A percentile compares a stretch with the other conserved stretches of the same genome.
phyloP scores from a whole-genome alignment of 2,888 invertebrate species.

The Lypha dubia region DNA sequence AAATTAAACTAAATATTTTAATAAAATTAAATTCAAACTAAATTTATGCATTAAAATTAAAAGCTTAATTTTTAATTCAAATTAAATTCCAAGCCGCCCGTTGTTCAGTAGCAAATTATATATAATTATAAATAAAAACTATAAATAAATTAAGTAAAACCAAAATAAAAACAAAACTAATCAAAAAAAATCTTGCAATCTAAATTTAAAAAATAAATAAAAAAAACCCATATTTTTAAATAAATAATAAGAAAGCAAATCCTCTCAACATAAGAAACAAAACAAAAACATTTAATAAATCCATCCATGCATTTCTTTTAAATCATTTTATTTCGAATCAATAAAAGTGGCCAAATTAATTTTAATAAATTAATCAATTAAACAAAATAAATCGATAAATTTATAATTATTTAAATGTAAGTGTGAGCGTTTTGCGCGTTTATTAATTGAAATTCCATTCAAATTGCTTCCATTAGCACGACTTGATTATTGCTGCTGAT shows the following conservation, averaged over 20 bases:
- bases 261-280: slow-evolving; percentile 34
- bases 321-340: slow-evolving; percentile 49
- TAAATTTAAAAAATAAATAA: slow-evolving; percentile 53
- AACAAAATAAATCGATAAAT: slow-evolving; percentile 26
- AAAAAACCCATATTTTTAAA: slow-evolving; percentile 16
- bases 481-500: slow-evolving; percentile 34
- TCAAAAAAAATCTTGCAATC: slow-evolving; percentile 58
- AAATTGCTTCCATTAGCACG: slow-evolving; percentile 66
- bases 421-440: not conserved
- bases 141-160: slow-evolving; percentile 39
- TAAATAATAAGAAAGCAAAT: slow-evolving; percentile 44
- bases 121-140: slow-evolving; percentile 53
- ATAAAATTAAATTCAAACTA: slow-evolving; percentile 33
- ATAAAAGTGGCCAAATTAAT: slow-evolving; percentile 72
- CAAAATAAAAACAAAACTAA: slow-evolving; percentile 32
- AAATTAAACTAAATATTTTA: slow-evolving; percentile 42
- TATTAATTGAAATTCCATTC: slow-evolving; percentile 19
- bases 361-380: slow-evolving; percentile 61
- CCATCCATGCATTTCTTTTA: slow-evolving; percentile 67
- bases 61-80: slow-evolving; percentile 65
- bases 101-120: slow-evolving; percentile 69
- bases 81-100: slow-evolving; percentile 79
- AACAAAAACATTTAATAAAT: slow-evolving; percentile 53
- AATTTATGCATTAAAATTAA: slow-evolving; percentile 45
- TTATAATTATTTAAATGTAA: slow-evolving; percentile 23